Base-by-base conservation (phyloP, 2,888 invertebrate genomes). In the Yponomeuta evonymella region DNA sequence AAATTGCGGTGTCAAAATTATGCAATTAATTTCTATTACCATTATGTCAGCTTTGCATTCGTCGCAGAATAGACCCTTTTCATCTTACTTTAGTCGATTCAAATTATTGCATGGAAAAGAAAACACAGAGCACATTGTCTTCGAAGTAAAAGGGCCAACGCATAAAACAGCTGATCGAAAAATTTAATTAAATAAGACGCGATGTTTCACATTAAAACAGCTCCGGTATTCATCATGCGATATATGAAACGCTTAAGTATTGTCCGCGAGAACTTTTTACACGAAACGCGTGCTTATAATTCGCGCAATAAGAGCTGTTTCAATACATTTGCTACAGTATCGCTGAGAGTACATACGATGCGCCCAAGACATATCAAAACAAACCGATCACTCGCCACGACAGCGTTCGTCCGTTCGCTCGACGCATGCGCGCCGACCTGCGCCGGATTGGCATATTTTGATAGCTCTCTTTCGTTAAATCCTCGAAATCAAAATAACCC, bases 341-440 rank as follows among this genome's bases (percentile, higher is more conserved):
- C 51, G 51, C 11, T 23, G 30, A 64, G 5, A 64, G 11, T 30
- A 64, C 23, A 64, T 75, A 43, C 43, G 9, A 43, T 43, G 43
- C 43, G 79, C 81, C 80, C 82, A 81, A 75, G 87, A 89, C 89
- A 84, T 90, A 83, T 90, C 84, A 88, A 90, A 90, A 90, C 86
- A 90, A 90, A 90, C 90, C 75, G 76, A 82, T 84, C 84, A 77
- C 76, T 79, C 79, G 78, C 76, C 79, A 76, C 36, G 67, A 70
- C 58, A 23, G 75, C 51, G 51, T 58, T 15, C 51, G 51, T 15
- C 15, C 51, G 51, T 58, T 15, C 51, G 15, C 51, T 58, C 51
- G 51, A 58, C 51, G 51, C 51, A 58, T 58, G 51, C 51, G 51
- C 51, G 51, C 51, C 51, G 78, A 79, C 82, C 83, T 82, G 80